Evolutionary conservation across 2,113 vertebrate species (phyloP), one percentile per base, ranked within the genome.

Genomic region (Semnornis frantzii): DNA sequence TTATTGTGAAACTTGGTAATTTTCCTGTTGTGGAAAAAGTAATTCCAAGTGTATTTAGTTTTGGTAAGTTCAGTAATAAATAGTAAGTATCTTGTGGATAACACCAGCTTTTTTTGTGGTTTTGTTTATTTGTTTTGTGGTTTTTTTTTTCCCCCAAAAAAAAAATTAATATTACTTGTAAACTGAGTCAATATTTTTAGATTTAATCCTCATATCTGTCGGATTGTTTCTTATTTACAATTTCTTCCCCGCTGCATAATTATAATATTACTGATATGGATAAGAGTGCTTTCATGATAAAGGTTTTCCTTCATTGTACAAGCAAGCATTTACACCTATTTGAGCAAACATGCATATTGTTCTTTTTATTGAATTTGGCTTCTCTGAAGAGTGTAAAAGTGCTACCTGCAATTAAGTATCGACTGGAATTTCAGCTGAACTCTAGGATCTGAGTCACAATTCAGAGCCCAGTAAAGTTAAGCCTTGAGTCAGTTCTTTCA

Each of bases 1-100:
- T 98, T 77, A 50, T 99, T 88, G 93, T 98, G 68, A 98, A 94
- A 92, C 97, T 99, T 46, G 92, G 82, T 72, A 70, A 87, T 33
- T 92, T 94, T 46, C 92, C 97, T 24, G 37, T 81, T 3, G 20
- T 98, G 57, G 80, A 98, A 78, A 85, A 98, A 58, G 95, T 97
- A 39, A 97, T 99, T 93, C 96, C 98, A 69, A 98, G 98, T 14
- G 98, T 99, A 58, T 98, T 98, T 94, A 99, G 97, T 85, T 99
- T 99, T 95, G 99, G 99, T 99, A 98, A 97, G 97, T 92, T 39
- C 44, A 18, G 55, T 55, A 81, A 39, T 83, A 90, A 87, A 62
- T 83, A 81, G 34, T 83, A 90, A 87, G 58, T 83, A 52, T 27
- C 12, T 27, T n/a, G 18, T 83, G 14, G 25, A 39, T 90, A 54